These are phyloP conservation scores for Leptatherina wallacei DNA, from an alignment of 2,797 vertebrate genomes.

Conservation along the genomic window DNA sequence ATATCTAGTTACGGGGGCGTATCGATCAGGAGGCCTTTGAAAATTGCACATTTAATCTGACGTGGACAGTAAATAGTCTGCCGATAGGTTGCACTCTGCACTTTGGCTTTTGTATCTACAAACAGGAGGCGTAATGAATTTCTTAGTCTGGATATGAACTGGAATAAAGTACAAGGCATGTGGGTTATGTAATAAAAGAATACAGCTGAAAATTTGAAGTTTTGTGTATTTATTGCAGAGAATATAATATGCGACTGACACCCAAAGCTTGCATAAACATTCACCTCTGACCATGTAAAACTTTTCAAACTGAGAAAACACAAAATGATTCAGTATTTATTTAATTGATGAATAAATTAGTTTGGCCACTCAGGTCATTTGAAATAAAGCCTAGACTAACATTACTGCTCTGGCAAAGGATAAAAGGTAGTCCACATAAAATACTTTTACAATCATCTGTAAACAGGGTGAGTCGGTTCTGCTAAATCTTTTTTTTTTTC, in stretches of 20 bases:
- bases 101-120: constrained; percentile 40
- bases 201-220: not conserved
- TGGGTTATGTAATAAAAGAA: not conserved
- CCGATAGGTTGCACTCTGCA: constrained; percentile 53
- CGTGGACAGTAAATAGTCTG: constrained; percentile 45
- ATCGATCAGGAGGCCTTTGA: constrained; percentile 58
- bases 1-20: constrained; percentile 60
- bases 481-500: not conserved
- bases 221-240: not conserved
- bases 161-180: constrained; percentile 21
- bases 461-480: not conserved
- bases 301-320: not conserved
- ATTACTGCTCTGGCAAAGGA: not conserved
- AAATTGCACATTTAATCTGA: constrained; percentile 58
- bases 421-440: not conserved
- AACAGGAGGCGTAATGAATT: constrained; percentile 44
- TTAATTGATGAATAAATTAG: not conserved
- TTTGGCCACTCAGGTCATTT: not conserved
- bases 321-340: not conserved
- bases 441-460: not conserved
- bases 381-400: not conserved
- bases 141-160: constrained; percentile 40
- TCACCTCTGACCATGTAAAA: constrained; percentile 8
- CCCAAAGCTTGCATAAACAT: constrained; percentile 10
- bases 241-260: not conserved